phyloP scores from a whole-genome alignment of 2,113 vertebrate genomes.

The Fregata magnificens region DNA sequence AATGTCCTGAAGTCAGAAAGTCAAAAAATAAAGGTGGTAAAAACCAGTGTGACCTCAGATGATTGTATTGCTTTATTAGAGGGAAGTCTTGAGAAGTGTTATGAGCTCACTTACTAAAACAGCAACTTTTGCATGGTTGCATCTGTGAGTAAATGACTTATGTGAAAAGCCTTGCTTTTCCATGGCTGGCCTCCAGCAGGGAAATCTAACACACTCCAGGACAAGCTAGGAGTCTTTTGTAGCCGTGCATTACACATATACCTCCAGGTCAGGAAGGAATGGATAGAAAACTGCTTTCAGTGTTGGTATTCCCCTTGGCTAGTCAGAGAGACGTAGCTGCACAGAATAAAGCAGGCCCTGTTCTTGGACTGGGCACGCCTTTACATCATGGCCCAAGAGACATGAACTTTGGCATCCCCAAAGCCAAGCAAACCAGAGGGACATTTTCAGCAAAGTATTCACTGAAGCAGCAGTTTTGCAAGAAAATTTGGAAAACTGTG shows the following conservation, averaged over 20 bases:
- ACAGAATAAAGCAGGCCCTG: neutral
- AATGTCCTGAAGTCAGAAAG: neutral
- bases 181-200: conserved; percentile 8
- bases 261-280: neutral
- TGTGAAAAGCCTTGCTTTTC: conserved; percentile 44
- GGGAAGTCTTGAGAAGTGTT: neutral
- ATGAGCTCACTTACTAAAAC: neutral
- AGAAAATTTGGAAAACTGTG: neutral
- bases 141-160: neutral
- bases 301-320: neutral
- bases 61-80: neutral
- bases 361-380: neutral
- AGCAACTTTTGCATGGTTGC: neutral
- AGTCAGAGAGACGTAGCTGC: fast-evolving
- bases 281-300: neutral
- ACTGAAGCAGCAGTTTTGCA: neutral
- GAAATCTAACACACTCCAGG: conserved; percentile 17
- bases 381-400: neutral
- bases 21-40: neutral
- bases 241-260: conserved; percentile 59
- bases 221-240: conserved; percentile 28
- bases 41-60: neutral
- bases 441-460: neutral
- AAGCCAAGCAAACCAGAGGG: neutral
- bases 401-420: neutral